These are phyloP conservation scores for Lepidonotus clava DNA, from an alignment of 2,888 invertebrate species.

Conservation along the genomic window DNA sequence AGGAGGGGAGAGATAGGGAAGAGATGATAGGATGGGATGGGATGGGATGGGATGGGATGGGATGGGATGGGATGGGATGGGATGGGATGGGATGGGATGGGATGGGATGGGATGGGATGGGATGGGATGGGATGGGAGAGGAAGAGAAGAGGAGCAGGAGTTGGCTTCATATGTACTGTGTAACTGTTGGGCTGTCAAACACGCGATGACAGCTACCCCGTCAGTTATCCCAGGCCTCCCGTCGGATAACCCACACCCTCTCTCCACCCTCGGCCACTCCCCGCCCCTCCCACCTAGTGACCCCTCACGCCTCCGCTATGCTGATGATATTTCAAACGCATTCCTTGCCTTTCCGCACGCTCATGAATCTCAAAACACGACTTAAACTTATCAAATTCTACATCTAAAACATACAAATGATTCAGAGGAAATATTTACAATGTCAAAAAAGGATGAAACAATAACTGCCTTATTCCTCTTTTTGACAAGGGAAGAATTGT, in stretches of 20 bases:
- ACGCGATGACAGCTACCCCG: conserved; percentile 21
- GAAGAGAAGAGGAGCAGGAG: neutral
- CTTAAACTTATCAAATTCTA: too few species aligned
- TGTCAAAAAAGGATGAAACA: too few species aligned
- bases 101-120: neutral
- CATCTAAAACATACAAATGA: too few species aligned
- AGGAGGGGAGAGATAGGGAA: neutral
- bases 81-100: neutral
- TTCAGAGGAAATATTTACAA: too few species aligned
- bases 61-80: neutral
- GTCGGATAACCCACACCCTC: neutral
- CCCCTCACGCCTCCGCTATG: neutral
- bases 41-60: neutral
- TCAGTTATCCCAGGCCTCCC: conserved; percentile 8
- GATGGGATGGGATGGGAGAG: neutral
- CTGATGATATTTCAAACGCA: conserved; percentile 19
- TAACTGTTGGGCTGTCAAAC: conserved; percentile 45
- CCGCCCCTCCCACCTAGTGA: neutral
- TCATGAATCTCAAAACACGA: too few species aligned
- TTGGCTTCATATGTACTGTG: conserved; percentile 40
- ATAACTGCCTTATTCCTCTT: too few species aligned
- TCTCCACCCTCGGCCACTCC: conserved; percentile 20
- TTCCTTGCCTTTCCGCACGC: too few species aligned
- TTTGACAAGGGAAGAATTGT: too few species aligned
- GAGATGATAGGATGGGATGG: neutral